Evolutionary conservation across 2,113 vertebrate species (phyloP).

Genomic region (Glaucomys volans): DNA sequence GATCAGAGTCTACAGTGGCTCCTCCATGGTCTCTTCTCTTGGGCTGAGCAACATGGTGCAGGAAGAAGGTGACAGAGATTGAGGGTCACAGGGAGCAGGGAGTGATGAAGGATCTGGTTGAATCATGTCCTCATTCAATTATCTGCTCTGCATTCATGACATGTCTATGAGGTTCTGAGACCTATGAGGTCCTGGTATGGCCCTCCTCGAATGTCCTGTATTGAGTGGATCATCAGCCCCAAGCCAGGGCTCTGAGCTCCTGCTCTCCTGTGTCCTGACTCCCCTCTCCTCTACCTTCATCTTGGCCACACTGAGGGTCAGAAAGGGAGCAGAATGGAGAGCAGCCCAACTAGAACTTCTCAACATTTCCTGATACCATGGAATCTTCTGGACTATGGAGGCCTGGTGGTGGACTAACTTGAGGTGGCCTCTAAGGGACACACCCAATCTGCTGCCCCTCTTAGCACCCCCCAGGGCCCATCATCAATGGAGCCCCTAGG

Average conservation of each 20-base stretch:
- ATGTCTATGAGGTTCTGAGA: background rate
- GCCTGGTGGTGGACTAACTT: no score
- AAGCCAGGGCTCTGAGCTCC: background rate
- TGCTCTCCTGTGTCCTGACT: background rate
- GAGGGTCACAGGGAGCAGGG: background rate
- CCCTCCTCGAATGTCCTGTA: background rate
- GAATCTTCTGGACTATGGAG: background rate
- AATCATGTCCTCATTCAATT: background rate
- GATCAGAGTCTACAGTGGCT: background rate
- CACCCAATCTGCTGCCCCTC: no score
- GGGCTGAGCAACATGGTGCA: no score
- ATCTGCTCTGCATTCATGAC: background rate
- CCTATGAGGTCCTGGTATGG: background rate
- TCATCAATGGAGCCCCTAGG: no score
- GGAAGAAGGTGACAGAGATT: background rate
- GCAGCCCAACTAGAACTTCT: background rate
- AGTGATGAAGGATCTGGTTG: background rate
- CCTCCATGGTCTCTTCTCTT: background rate
- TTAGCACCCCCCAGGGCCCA: no score
- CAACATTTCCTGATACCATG: background rate
- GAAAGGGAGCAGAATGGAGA: no score
- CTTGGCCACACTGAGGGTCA: background rate
- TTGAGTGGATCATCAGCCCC: background rate
- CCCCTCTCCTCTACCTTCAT: background rate
- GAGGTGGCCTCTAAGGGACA: no score